Percentiles rank a stretch among this genome's conserved stretches.
Evolutionary conservation across 2,113 vertebrate genomes (phyloP).

Genomic region (Gallinago jamesoni): DNA sequence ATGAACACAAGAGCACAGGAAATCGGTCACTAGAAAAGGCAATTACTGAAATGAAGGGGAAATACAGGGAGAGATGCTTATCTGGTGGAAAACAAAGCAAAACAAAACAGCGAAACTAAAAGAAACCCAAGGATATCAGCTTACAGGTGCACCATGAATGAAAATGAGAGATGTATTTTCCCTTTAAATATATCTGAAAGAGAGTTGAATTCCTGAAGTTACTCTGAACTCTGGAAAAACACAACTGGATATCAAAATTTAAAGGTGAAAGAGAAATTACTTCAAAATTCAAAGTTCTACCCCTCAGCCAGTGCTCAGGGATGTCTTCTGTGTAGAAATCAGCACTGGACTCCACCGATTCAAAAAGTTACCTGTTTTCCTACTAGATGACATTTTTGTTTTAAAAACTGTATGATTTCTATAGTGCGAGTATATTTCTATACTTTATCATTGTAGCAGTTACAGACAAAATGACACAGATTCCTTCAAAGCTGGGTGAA

Average conservation of each 20-base stretch:
- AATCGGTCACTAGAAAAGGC: conserved; percentile 18
- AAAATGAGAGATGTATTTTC: neutral
- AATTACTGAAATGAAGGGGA: conserved; percentile 38
- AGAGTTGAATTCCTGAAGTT: neutral
- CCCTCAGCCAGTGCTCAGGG: neutral
- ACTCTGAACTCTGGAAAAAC: neutral
- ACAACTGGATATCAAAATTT: neutral
- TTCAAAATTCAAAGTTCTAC: neutral
- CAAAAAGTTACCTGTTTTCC: neutral
- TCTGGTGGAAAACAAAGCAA: conserved; percentile 36
- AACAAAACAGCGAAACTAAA: neutral
- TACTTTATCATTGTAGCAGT: neutral
- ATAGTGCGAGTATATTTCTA: no score
- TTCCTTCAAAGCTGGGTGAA: neutral
- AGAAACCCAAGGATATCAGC: conserved; percentile 6
- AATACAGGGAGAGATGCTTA: conserved; percentile 7
- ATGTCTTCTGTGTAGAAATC: neutral
- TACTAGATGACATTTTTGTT: neutral
- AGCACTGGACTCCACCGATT: neutral
- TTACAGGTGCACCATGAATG: conserved; percentile 20
- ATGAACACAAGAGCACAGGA: conserved; percentile 6
- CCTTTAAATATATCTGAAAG: neutral
- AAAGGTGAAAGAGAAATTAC: neutral
- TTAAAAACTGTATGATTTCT: neutral
- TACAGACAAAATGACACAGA: neutral